These are phyloP conservation scores for Nycticorax nycticorax DNA, from an alignment of 2,113 vertebrate genomes.

Conservation along the genomic window DNA sequence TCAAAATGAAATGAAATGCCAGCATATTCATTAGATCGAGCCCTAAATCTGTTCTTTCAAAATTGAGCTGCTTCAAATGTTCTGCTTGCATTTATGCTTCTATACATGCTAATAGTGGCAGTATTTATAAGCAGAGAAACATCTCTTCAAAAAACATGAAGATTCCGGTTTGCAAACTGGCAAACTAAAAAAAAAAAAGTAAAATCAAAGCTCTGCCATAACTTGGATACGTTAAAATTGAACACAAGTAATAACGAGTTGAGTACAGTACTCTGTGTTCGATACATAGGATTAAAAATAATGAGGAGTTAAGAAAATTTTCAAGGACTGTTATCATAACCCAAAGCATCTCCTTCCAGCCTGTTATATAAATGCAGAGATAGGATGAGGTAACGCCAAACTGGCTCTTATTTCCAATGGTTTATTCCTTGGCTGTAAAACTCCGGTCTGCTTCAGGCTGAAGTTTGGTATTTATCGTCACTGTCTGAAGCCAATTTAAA, in stretches of 20 bases:
- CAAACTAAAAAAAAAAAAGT: neutral
- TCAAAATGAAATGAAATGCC: neutral
- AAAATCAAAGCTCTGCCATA: neutral
- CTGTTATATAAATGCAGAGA: neutral
- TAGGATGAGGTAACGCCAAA: neutral
- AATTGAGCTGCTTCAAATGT: neutral
- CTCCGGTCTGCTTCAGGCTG: neutral
- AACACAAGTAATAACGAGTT: neutral
- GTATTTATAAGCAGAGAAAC: neutral
- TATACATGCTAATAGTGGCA: neutral
- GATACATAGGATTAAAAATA: neutral
- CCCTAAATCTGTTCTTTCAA: conserved; percentile 1
- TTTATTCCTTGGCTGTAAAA: conserved; percentile 7
- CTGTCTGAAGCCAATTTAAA: conserved; percentile 7
- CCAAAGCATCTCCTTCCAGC: neutral
- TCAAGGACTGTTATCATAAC: neutral
- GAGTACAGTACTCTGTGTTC: neutral
- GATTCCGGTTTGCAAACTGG: neutral
- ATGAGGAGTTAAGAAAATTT: neutral
- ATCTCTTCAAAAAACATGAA: neutral
- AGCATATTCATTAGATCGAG: conserved; percentile 9
- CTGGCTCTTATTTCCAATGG: neutral
- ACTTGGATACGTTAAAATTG: neutral
- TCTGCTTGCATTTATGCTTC: neutral
- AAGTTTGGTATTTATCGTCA: conserved; percentile 19